These are phyloP conservation scores for Geotrypetes seraphini DNA, from an alignment of 2,797 vertebrate genomes.

Conservation along the genomic window DNA sequence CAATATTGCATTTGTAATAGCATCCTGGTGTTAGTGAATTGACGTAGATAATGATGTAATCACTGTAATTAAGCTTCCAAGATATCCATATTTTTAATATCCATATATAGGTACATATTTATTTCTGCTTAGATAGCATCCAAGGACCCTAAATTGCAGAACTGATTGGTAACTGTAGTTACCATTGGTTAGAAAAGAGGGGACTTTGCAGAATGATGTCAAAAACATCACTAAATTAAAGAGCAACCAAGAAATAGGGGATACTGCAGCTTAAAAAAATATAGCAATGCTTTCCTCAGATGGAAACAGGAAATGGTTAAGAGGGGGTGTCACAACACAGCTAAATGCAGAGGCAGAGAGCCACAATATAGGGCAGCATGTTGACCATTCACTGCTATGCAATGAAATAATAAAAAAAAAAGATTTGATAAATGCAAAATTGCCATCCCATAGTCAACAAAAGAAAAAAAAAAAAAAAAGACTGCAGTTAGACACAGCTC, in stretches of 20 bases:
- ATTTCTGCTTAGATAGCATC: too few relatives aligned
- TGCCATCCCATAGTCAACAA: constrained; percentile 48
- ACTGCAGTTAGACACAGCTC: constrained; percentile 25
- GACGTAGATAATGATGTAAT: constrained; percentile 38
- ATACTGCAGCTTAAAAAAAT: constrained; percentile 72
- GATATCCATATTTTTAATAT: constrained; percentile 37
- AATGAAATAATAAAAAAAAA: constrained; percentile 85
- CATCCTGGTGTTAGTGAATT: constrained; percentile 28
- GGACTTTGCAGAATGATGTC: too few relatives aligned
- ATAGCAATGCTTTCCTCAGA: constrained; percentile 90
- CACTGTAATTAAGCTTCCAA: constrained; percentile 34
- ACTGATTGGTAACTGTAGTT: constrained; percentile 27
- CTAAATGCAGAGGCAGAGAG: constrained; percentile 93
- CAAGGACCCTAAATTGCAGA: constrained; percentile 30
- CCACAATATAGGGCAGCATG: constrained; percentile 87
- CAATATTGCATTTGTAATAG: constrained; percentile 20
- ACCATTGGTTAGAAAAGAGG: constrained; percentile 16
- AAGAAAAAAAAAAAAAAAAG: constrained; percentile 24
- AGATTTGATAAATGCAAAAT: constrained; percentile 93
- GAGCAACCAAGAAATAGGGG: constrained; percentile 45
- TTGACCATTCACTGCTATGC: constrained; percentile 91
- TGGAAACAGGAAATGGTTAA: constrained; percentile 94
- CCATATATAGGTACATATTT: too few relatives aligned
- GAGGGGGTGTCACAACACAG: constrained; percentile 84
- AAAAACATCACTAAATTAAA: too few relatives aligned